A percentile compares a stretch with the other conserved stretches of the same genome.
These are phyloP conservation scores for Lasioglossum villosulum DNA, from an alignment of 2,888 invertebrate species.

Conservation along the genomic window DNA sequence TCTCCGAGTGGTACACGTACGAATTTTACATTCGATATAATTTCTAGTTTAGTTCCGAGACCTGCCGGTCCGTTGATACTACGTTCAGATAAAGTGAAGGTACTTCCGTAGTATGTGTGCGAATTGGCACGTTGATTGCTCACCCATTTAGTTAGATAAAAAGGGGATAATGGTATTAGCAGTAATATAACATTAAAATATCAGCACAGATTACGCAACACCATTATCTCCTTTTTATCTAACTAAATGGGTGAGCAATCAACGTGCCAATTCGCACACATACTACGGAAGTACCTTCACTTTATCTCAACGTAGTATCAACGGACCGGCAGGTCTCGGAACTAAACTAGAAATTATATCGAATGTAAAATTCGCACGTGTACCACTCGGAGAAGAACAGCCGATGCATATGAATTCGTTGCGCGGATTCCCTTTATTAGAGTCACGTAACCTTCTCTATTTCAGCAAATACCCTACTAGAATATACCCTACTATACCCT, in stretches of 20 bases:
- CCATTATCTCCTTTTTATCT: neutral
- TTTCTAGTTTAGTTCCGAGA: slow-evolving; percentile 10
- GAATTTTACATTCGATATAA: neutral
- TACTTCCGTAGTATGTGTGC: slow-evolving; percentile 8
- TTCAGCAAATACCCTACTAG: too few relatives aligned
- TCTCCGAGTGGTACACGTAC: neutral
- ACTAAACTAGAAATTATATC: slow-evolving; percentile 9
- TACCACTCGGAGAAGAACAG: slow-evolving; percentile 5
- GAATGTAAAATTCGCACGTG: neutral
- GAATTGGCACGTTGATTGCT: neutral
- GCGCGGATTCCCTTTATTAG: slow-evolving; percentile 51
- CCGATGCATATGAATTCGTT: slow-evolving; percentile 23
- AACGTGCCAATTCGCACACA: neutral
- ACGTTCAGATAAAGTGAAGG: slow-evolving; percentile 19
- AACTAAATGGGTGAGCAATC: neutral
- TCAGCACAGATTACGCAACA: too few relatives aligned
- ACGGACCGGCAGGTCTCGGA: neutral
- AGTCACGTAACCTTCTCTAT: slow-evolving; percentile 52
- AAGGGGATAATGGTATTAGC: neutral
- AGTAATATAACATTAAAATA: too few relatives aligned
- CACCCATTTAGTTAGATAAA: neutral
- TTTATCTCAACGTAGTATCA: slow-evolving; percentile 15
- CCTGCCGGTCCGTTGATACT: neutral
- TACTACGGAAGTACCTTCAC: slow-evolving; percentile 4
- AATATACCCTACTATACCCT: too few relatives aligned